Evolutionary conservation across 23 tunicate species (phyloP), one percentile per base, ranked within the genome.

Genomic region (Styela clava): DNA sequence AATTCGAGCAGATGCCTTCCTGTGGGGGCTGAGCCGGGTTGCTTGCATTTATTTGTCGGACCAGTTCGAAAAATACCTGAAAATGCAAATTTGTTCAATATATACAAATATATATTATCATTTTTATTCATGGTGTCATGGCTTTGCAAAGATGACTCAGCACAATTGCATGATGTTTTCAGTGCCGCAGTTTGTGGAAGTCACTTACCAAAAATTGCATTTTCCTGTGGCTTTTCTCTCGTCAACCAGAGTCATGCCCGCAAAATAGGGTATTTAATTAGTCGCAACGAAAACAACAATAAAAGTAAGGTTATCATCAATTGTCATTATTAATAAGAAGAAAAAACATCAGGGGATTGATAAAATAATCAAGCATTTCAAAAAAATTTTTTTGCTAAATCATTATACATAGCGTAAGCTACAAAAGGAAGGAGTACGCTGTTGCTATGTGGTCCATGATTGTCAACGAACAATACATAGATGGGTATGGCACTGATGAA

Each of bases 1-100:
- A 76, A 56, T 2, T 76, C 64, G 81, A 89, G 73, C 95, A 89
- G 34, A 88, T 70, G 18, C 79, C 83, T 3, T 29, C 62, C 1
- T 63, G 77, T 29, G 12, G 27, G 0, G 69, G 27, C 0, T 86
- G 82, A 32, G 83, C 63, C 25, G 98, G 98, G 2, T 79, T 56
- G 67, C 73, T 68, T 12, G 80, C 64, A 85, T 94, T 94, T 78
- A 94, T 94, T 74, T 88, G 98, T 68, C 79, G 85, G 33, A 94
- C 98, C 64, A 94, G 83, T 33, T 94, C 95, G 86, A 90, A 88
- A 88, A 94, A 94, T 18, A 80, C 89, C 94, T 91, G 82, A 52
- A 56, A 44, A 76, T 67, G 1, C 31, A 29, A 67, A 29, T 27
- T 67, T 27, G 30, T 29, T 25, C n/a, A 67, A 67, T 67, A 67